phyloP scores from a whole-genome alignment of 2,888 invertebrate genomes.

The Eledone cirrhosa region DNA sequence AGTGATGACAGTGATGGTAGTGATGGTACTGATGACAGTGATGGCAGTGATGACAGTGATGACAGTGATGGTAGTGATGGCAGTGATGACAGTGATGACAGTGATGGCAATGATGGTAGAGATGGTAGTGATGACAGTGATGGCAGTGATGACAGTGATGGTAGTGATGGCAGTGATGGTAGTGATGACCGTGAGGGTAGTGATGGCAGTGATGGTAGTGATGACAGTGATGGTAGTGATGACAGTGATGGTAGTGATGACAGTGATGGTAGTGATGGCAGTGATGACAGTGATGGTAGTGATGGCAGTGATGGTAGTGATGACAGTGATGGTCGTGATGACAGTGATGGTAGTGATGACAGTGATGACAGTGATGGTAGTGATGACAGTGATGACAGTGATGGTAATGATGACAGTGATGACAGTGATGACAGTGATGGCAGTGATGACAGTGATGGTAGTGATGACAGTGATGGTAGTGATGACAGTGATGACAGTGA shows the following conservation, averaged over 20 bases:
- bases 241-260: background rate
- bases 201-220: constrained; percentile 16
- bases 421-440: no score
- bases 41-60: constrained; percentile 6
- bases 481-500: background rate
- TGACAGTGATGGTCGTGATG: no score
- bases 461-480: background rate
- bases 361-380: no score
- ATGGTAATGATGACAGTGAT: no score
- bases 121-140: no score
- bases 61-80: background rate
- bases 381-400: no score
- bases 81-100: background rate
- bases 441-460: background rate
- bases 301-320: background rate
- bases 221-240: constrained; percentile 15
- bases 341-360: no score
- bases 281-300: background rate
- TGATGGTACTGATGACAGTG: constrained; percentile 14
- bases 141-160: background rate
- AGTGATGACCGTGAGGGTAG: no score
- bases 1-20: background rate
- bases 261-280: background rate
- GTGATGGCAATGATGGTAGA: no score
- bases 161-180: no score